These are phyloP conservation scores for Xyrichtys novacula DNA, from an alignment of 2,797 vertebrate species.

Conservation along the genomic window DNA sequence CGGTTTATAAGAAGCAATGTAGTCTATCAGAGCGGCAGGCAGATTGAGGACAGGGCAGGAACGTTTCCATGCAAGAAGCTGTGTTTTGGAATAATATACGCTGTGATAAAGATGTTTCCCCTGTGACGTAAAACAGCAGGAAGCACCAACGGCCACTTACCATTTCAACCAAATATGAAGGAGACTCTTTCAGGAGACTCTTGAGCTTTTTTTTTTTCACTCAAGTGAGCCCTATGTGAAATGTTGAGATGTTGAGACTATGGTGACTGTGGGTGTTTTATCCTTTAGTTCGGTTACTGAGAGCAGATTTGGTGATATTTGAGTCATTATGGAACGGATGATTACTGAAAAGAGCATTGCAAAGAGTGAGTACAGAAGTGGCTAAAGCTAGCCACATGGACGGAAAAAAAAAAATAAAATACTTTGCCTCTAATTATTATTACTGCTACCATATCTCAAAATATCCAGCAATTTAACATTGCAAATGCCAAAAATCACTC, in stretches of 20 bases:
- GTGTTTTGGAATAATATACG: constrained; percentile 95
- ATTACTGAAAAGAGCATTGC: constrained; percentile 17
- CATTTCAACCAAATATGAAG: constrained; percentile 83
- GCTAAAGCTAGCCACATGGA: background rate
- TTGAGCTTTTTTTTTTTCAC: constrained; percentile 25
- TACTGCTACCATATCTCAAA: background rate
- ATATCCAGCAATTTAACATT: background rate
- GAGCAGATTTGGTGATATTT: constrained; percentile 21
- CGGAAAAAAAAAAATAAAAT: background rate
- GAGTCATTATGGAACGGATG: constrained; percentile 26
- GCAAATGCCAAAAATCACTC: background rate
- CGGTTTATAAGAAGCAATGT: constrained; percentile 96
- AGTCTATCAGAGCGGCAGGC: constrained; percentile 93
- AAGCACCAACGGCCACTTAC: constrained; percentile 92
- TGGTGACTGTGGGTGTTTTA: constrained; percentile 26
- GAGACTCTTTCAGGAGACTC: constrained; percentile 84
- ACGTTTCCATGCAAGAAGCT: constrained; percentile 91
- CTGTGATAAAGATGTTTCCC: constrained; percentile 95
- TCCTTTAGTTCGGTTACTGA: constrained; percentile 31
- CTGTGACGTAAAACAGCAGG: constrained; percentile 93
- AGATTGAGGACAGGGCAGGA: constrained; percentile 89
- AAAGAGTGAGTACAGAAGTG: background rate
- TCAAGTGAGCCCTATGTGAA: constrained; percentile 31
- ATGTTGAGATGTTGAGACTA: constrained; percentile 29
- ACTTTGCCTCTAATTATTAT: background rate